Base-by-base conservation (phyloP, 2,888 invertebrate species). In the Scaptomyza flava region DNA sequence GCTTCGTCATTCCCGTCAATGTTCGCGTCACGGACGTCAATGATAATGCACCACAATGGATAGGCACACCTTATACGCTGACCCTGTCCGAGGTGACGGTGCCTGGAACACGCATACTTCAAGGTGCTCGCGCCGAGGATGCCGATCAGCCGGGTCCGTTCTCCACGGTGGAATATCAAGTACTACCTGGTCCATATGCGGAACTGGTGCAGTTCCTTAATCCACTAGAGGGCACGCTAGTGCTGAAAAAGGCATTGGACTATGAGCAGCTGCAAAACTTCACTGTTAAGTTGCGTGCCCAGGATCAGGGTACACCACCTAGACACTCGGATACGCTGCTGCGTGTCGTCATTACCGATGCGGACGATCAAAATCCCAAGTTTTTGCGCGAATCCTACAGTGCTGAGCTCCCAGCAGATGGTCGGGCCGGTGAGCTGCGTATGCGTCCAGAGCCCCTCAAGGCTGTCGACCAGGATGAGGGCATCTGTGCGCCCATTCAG, bases 311-410 rank as follows among this genome's bases (percentile, higher is more conserved):
- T 27, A 94, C 94, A 45, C 97, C 97, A 2, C 95, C 97, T 0
- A 94, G 94, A 78, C 94, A 94, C 87, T 95, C 95, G 41, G 96
- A 96, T 85, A 96, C 97, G 0, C 92, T 93, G 31, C 93, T 98
- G 4, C 93, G 94, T 3, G 96, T 98, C 0, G 94, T 95, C 70
- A 95, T 98, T 45, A 94, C 96, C 23, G 98, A 98, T 91, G 97
- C 97, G 0, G 98, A 98, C 87, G 98, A 98, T 91, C 97, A 98
- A 92, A 98, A 98, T 93, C 98, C 98, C 0, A 94, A 94, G 82
- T 98, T 97, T 90, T 89, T 94, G 8, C 94, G 95, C 69, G 96
- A 97, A 47, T 94, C 96, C 70, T 96, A 96, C 89, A 94, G 94
- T 43, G 95, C 96, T 0, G 92, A 94, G 7, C 85, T 98, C 58